Base-by-base conservation (phyloP, 2,797 vertebrate species). In the Enteromius radiatus region DNA sequence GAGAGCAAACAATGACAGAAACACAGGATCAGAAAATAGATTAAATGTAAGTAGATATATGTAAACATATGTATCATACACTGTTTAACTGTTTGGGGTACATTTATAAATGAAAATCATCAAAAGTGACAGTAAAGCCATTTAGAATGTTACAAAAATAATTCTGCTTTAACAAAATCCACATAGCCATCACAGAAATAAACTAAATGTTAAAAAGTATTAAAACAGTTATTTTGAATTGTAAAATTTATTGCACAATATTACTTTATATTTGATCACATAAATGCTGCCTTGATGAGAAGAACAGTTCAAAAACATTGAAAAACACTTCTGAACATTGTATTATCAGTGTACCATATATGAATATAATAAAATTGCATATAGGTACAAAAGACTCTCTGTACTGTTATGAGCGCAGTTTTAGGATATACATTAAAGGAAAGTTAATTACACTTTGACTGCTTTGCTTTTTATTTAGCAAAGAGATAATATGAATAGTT, bases 1-100 rank as follows among this genome's bases (percentile, higher is more conserved):
- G 7, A 56, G 63, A 41, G 49, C 3, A 2, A 28, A 77, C 77
- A 11, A 84, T 73, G 70, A 82, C 84, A 12, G 71, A 84, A 73
- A 91, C 89, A 70, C 88, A 38, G 56, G 56, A 63, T 81, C 11
- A 81, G 79, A 28, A 69, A 56, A 19, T 21, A 67, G 43, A 67
- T 65, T 7, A 59, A 59, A 79, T 43, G 3, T 61, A 69, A 41
- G 36, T 47, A 19, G 15, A 70, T 31, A 31, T 17, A 43, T 38
- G 23, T 47, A 31, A 54, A 49, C 23, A 36, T 14, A 33, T 43
- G 2, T n/a, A 23, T 45, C 31, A 17, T 52, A 10, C 15, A 15
- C 10, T 19, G 4, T 73, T 52, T 33, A 36, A 12, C 54, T 26
- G 12, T 26, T 38, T 19, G n/a, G 21, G 12, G 12, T 75, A 15